Percentiles rank a stretch among this genome's conserved stretches.
These are phyloP conservation scores for Halcyon leucocephala DNA, from an alignment of 2,797 vertebrate genomes.

Conservation along the genomic window DNA sequence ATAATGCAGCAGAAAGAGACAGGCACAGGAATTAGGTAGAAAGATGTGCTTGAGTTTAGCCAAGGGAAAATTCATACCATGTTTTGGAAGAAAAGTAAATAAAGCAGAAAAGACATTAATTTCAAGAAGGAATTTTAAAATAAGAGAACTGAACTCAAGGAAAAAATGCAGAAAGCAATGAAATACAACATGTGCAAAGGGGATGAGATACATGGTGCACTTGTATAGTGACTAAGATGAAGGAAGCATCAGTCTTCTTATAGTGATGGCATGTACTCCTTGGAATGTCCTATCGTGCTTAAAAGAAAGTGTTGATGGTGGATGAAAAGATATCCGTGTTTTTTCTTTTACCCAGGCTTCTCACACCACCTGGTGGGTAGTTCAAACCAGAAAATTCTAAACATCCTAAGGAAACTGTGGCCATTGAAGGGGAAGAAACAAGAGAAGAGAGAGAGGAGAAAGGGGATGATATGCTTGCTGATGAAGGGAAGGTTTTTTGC, in stretches of 20 bases:
- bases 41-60: background rate
- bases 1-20: background rate
- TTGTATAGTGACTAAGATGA: background rate
- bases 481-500: accelerated
- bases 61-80: background rate
- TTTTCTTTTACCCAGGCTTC: background rate
- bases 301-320: background rate
- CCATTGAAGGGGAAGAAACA: background rate
- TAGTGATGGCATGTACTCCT: background rate
- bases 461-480: background rate
- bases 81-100: background rate
- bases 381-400: background rate
- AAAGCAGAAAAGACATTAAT: background rate
- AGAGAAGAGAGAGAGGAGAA: background rate
- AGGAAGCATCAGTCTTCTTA: background rate
- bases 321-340: background rate
- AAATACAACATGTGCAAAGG: background rate
- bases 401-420: background rate
- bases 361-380: background rate
- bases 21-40: background rate
- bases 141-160: background rate
- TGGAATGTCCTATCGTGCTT: background rate
- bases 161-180: background rate
- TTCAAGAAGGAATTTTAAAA: background rate
- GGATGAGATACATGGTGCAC: background rate